Evolutionary conservation across 2,888 invertebrate species (phyloP).

Genomic region (Cheilosia variabilis): DNA sequence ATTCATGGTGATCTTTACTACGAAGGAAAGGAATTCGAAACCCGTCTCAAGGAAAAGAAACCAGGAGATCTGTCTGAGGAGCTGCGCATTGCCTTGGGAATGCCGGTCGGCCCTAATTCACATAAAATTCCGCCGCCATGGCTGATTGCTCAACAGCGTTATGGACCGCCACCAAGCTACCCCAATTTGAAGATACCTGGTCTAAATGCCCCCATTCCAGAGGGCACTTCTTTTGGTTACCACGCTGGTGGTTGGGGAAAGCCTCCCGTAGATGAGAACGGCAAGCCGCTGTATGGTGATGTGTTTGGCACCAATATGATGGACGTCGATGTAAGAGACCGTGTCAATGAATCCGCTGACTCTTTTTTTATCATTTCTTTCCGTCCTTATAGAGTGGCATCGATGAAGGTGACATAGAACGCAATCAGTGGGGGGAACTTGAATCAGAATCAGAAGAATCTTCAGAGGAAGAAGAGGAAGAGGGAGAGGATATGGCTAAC

Average conservation of each 20-base stretch:
- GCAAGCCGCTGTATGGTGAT: conserved; percentile 98
- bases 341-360: neutral
- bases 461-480: conserved; percentile 88
- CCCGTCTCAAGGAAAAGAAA: conserved; percentile 98
- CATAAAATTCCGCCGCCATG: conserved; percentile 96
- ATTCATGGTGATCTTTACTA: conserved; percentile 99
- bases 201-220: conserved; percentile 98
- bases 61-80: conserved; percentile 99
- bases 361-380: conserved; percentile 14
- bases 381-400: conserved; percentile 85
- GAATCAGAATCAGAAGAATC: conserved; percentile 91
- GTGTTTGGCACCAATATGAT: conserved; percentile 95
- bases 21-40: conserved; percentile 99
- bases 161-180: conserved; percentile 99
- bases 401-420: conserved; percentile 95
- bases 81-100: conserved; percentile 96
- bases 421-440: conserved; percentile 98
- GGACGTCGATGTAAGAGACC: conserved; percentile 87
- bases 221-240: conserved; percentile 98
- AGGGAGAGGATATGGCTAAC: conserved; percentile 85
- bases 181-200: conserved; percentile 99
- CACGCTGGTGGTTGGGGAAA: conserved; percentile 99
- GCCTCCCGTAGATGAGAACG: conserved; percentile 99
- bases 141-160: conserved; percentile 89
- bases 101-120: conserved; percentile 98